Evolutionary conservation across 2,888 invertebrate species (phyloP), one percentile per base, ranked within the genome.

Genomic region (Myopa testacea): DNA sequence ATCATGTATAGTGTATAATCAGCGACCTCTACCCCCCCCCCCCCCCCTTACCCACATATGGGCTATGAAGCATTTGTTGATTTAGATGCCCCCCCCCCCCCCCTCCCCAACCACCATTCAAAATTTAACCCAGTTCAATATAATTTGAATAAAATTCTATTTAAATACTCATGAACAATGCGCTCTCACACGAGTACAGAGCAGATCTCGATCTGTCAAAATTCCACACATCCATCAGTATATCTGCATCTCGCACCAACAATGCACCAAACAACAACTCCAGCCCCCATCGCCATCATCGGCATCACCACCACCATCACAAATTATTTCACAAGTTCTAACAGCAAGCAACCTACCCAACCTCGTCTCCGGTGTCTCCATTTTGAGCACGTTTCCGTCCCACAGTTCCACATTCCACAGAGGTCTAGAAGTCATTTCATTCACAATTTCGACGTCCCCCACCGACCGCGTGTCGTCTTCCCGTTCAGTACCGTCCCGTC

Each of bases 401-500:
- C 86, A 85, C 86, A 84, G 83, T 82, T 83, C 85, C 86, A 83
- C 88, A 87, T 87, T 88, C 87, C 87, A 84, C 78, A 79, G 84
- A 86, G 85, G 84, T 87, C 83, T 84, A 84, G 85, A 81, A 85
- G 85, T 86, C 85, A 86, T 85, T 88, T 88, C 88, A 88, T 88
- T 88, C 88, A 88, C 87, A 87, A 88, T 84, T 87, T 86, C 84
- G 80, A 80, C 81, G 78, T 70, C 55, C 77, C 65, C 74, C n/a
- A 55, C 16, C 40, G 26, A 60, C 45, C 38, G 7, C 34, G 16
- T 38, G n/a, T 71, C 45, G 38, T 75, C 60, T 74, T 58, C n/a
- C n/a, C n/a, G 58, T 65, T 26, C 26, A n/a, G 50, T 50, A 8
- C 50, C 70, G 67, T 69, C 45, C 67, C 52, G 62, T 63, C 60